Percentiles rank a stretch among this genome's conserved stretches.
Conservation (phyloP, 2,113 vertebrate genomes). For the Amphiprion percula region DNA sequence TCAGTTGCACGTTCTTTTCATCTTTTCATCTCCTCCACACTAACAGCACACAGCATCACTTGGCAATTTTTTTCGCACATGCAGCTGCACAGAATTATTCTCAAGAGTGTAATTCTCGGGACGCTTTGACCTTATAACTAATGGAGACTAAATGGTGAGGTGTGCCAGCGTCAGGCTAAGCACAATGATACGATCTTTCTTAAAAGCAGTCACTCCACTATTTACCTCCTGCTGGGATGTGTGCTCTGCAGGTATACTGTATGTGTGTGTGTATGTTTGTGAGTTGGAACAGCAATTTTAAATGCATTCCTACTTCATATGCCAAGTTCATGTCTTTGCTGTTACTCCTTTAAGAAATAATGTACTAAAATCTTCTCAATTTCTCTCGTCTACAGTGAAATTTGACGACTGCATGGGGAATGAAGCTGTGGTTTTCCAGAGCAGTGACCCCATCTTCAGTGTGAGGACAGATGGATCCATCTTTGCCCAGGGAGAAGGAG, state of each 20-base stretch:
- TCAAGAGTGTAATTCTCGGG: constrained; percentile 10
- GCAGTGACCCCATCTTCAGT: constrained; percentile 89
- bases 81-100: constrained; percentile 7
- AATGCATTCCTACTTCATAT: background rate
- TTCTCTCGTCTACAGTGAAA: constrained; percentile 85
- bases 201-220: background rate
- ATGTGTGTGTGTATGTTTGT: background rate
- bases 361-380: background rate
- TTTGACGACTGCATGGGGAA: constrained; percentile 91
- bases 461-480: constrained; percentile 89
- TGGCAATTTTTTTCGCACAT: background rate
- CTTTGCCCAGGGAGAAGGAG: constrained; percentile 82
- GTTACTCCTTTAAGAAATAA: background rate
- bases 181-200: constrained; percentile 7
- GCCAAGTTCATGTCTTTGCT: background rate
- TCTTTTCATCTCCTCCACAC: background rate
- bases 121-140: constrained; percentile 35
- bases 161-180: background rate
- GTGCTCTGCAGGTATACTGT: background rate
- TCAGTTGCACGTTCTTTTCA: background rate
- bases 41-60: background rate
- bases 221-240: background rate
- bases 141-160: constrained; percentile 27
- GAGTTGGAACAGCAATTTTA: background rate
- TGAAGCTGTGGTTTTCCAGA: constrained; percentile 86